phyloP scores from a whole-genome alignment of 2,113 vertebrate genomes.

The Acrocephalus kingi region DNA sequence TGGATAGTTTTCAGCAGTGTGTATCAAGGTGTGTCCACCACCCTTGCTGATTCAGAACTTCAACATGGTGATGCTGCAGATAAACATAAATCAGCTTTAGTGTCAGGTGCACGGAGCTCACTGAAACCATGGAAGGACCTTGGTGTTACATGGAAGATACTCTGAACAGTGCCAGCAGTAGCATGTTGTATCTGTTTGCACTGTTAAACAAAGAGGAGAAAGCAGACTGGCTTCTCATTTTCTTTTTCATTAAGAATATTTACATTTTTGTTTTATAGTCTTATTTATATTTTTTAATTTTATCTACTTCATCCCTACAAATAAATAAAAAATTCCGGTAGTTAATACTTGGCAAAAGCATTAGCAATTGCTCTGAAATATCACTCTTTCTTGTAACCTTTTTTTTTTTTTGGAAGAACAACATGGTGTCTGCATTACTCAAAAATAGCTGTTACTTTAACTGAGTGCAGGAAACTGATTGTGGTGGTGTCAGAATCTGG shows the following conservation, averaged over 20 bases:
- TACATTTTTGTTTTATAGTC: not conserved
- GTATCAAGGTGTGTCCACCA: not conserved
- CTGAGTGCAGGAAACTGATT: not conserved
- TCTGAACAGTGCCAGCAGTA: not conserved
- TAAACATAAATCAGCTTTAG: not conserved
- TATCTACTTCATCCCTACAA: not conserved
- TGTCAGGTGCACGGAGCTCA: not conserved
- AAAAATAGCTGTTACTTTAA: not conserved
- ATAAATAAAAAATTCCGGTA: not conserved
- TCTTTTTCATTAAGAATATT: not conserved
- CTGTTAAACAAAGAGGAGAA: not conserved
- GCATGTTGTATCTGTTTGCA: not conserved
- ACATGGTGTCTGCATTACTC: not conserved
- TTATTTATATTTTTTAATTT: not conserved
- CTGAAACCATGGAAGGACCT: not conserved
- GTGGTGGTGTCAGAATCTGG: not conserved
- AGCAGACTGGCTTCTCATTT: not conserved
- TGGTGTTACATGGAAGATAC: rapidly evolving
- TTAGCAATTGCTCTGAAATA: not conserved
- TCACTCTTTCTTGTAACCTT: not conserved
- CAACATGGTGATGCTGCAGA: not conserved
- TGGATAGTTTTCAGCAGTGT: not conserved
- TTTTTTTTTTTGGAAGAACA: not conserved
- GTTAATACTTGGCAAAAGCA: not conserved
- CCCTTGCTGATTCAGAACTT: not conserved